phyloP scores from a whole-genome alignment of 2,797 vertebrate species.

The Oreochromis grahami region DNA sequence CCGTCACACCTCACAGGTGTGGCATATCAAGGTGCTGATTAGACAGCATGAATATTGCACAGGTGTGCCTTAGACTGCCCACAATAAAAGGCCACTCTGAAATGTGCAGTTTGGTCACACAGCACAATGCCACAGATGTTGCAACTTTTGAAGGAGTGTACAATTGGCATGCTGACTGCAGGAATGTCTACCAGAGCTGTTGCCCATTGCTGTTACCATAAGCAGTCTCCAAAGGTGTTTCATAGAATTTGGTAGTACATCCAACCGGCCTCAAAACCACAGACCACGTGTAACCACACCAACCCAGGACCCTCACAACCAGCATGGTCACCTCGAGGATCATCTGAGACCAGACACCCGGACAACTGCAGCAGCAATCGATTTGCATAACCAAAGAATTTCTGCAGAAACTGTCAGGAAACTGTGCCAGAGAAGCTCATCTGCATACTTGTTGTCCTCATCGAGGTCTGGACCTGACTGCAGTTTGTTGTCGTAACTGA shows the following conservation, averaged over 20 bases:
- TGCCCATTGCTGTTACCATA: not conserved
- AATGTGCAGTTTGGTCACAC: not conserved
- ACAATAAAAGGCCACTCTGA: not conserved
- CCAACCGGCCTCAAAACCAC: not conserved
- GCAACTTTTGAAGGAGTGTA: not conserved
- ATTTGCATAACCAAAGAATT: not conserved
- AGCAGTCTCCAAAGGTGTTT: accelerated
- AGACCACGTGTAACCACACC: not conserved
- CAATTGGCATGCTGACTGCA: not conserved
- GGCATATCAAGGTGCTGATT: too few species aligned
- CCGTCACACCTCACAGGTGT: too few species aligned
- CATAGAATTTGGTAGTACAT: not conserved
- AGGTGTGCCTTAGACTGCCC: not conserved
- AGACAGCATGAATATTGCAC: not conserved
- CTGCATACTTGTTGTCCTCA: not conserved
- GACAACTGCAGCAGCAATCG: not conserved
- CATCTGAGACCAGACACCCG: accelerated
- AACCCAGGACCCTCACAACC: not conserved
- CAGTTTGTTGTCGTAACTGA: not conserved
- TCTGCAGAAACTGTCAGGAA: not conserved
- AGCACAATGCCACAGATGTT: not conserved
- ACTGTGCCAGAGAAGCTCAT: not conserved
- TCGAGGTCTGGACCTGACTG: not conserved
- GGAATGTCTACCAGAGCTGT: not conserved
- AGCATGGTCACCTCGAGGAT: not conserved